phyloP scores from a whole-genome alignment of 64 coral and sea anemone genomes.

The Porites lutea region DNA sequence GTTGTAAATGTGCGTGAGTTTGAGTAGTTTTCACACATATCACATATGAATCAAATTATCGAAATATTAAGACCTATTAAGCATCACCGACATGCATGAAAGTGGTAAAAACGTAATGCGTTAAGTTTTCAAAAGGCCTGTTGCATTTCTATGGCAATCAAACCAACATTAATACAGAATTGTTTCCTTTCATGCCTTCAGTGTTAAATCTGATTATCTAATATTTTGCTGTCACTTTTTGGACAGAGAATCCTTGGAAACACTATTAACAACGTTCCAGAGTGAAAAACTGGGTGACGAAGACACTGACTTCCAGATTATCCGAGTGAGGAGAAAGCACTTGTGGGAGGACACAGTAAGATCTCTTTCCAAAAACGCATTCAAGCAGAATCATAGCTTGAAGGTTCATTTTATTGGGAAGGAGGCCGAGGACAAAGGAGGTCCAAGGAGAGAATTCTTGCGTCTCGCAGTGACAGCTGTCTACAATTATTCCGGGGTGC shows the following conservation, averaged over 20 bases:
- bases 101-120: too few relatives aligned
- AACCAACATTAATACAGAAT: too few relatives aligned
- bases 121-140: too few relatives aligned
- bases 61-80: too few relatives aligned
- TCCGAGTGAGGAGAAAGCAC: conserved; percentile 30
- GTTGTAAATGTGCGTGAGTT: too few relatives aligned
- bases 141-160: too few relatives aligned
- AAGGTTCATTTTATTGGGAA: conserved; percentile 42
- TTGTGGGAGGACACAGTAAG: conserved; percentile 37
- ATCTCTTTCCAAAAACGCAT: not conserved
- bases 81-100: too few relatives aligned
- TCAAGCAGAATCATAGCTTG: not conserved
- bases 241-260: not conserved
- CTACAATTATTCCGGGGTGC: not conserved
- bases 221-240: not conserved
- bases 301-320: not conserved
- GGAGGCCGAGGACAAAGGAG: conserved; percentile 43
- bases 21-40: too few relatives aligned
- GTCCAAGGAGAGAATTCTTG: conserved; percentile 30
- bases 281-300: not conserved
- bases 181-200: too few relatives aligned
- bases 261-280: not conserved
- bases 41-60: too few relatives aligned
- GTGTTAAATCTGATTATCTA: too few relatives aligned
- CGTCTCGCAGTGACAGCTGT: not conserved